These are phyloP conservation scores for Chiridota heheva DNA, from an alignment of 35 echinoderm and acorn worm genomes.

Conservation along the genomic window DNA sequence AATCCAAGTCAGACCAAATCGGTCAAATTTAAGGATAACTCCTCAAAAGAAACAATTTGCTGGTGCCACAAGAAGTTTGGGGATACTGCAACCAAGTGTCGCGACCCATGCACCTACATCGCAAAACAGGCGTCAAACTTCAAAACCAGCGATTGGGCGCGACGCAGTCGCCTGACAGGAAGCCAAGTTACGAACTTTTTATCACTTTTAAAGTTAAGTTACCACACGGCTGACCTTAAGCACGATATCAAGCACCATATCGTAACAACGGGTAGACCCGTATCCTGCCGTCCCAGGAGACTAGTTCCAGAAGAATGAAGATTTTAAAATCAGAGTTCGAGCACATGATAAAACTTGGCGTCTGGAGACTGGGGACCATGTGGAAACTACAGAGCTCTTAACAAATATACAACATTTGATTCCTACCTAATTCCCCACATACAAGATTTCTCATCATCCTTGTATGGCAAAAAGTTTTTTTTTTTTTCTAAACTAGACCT, in stretches of 20 bases:
- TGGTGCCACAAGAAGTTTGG: slow-evolving; percentile 35
- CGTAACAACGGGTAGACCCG: slow-evolving; percentile 13
- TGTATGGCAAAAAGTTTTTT: slow-evolving; percentile 22
- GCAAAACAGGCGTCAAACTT: not conserved
- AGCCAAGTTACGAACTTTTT: not conserved
- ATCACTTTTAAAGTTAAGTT: not conserved
- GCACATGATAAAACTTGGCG: slow-evolving; percentile 35
- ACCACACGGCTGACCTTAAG: not conserved
- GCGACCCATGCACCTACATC: not conserved
- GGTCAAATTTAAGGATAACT: too few species aligned
- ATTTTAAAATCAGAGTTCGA: slow-evolving; percentile 6
- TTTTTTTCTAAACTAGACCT: slow-evolving; percentile 45
- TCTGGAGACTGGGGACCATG: slow-evolving; percentile 48
- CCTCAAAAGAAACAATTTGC: too few species aligned
- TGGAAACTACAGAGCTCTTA: slow-evolving; percentile 45
- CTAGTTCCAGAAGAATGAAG: slow-evolving; percentile 22
- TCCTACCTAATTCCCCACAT: slow-evolving; percentile 38
- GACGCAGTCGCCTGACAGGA: slow-evolving; percentile 1
- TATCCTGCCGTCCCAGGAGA: slow-evolving; percentile 9
- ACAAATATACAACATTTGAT: slow-evolving; percentile 2
- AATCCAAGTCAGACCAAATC: too few species aligned
- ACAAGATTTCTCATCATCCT: slow-evolving; percentile 19
- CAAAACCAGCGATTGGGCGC: not conserved
- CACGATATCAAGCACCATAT: slow-evolving; percentile 47
- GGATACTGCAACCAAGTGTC: slow-evolving; percentile 6